A percentile compares a stretch with the other conserved stretches of the same genome.
Conservation (phyloP, 1,140 invertebrate species). For the Batillaria attramentaria region DNA sequence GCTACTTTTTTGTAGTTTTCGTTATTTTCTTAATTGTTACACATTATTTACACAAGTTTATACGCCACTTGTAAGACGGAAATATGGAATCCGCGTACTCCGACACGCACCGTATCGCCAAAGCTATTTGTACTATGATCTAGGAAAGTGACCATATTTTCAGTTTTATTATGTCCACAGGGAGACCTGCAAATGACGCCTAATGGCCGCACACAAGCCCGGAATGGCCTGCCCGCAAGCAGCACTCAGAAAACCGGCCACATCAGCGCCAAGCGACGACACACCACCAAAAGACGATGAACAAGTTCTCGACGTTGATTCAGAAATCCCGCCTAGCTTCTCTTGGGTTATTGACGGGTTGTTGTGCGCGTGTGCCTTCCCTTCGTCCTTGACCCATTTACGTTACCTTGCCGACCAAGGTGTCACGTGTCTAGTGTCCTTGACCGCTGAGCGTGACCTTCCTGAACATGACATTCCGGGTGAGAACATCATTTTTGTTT, state of each 20-base stretch:
- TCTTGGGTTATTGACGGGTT: slow-evolving; percentile 50
- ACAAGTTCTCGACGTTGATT: neutral
- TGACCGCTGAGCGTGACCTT: slow-evolving; percentile 78
- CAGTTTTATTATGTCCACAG: neutral
- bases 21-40: too few species aligned
- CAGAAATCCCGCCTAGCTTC: slow-evolving; percentile 46
- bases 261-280: neutral
- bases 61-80: too few species aligned
- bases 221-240: too few species aligned
- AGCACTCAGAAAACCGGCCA: too few species aligned
- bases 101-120: too few species aligned
- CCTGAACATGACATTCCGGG: slow-evolving; percentile 71
- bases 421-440: slow-evolving; percentile 75
- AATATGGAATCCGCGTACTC: too few species aligned
- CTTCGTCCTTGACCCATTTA: slow-evolving; percentile 75
- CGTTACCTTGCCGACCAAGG: slow-evolving; percentile 76
- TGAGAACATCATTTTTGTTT: slow-evolving; percentile 10
- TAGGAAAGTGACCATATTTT: too few species aligned
- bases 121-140: too few species aligned
- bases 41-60: too few species aligned
- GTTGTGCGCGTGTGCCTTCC: slow-evolving; percentile 79
- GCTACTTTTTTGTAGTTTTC: too few species aligned
- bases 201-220: neutral
- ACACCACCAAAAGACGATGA: too few species aligned
- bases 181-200: neutral